These are phyloP conservation scores for Blastomussa wellsi DNA, from an alignment of 92 coral and sea anemone species.

Conservation along the genomic window DNA sequence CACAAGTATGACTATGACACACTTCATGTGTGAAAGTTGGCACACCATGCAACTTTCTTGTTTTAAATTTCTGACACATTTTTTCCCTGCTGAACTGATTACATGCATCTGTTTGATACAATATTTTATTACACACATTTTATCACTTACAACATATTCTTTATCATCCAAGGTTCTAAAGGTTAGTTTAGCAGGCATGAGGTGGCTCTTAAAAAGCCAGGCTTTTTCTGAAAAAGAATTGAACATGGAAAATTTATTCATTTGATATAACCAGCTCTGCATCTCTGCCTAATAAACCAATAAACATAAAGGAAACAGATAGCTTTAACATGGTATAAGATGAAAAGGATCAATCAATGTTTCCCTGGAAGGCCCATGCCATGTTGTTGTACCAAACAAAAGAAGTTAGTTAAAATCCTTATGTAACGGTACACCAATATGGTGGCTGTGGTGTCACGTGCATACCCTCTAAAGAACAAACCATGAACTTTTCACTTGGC, in stretches of 20 bases:
- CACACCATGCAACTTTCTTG: too few relatives aligned
- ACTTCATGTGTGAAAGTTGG: too few relatives aligned
- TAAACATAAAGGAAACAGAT: neutral
- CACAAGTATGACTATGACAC: too few relatives aligned
- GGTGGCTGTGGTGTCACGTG: too few relatives aligned
- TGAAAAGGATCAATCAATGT: too few relatives aligned
- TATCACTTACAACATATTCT: constrained; percentile 89
- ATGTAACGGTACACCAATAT: too few relatives aligned
- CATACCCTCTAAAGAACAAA: too few relatives aligned
- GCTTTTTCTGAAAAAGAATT: constrained; percentile 76
- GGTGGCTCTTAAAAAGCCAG: constrained; percentile 90
- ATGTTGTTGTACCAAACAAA: too few relatives aligned
- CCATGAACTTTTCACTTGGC: too few relatives aligned
- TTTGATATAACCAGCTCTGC: neutral
- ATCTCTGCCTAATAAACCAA: neutral
- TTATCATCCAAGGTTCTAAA: constrained; percentile 77
- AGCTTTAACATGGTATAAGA: neutral
- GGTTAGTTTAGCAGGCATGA: constrained; percentile 95
- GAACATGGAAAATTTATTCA: neutral
- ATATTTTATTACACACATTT: neutral
- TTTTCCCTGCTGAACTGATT: neutral
- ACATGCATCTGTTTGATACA: neutral
- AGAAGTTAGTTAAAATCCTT: too few relatives aligned
- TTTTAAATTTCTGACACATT: too few relatives aligned
- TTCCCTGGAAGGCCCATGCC: too few relatives aligned